Percentiles rank a stretch among this genome's conserved stretches.
phyloP scores from a whole-genome alignment of 2,888 invertebrate species.

The Drosophila macrospina region DNA sequence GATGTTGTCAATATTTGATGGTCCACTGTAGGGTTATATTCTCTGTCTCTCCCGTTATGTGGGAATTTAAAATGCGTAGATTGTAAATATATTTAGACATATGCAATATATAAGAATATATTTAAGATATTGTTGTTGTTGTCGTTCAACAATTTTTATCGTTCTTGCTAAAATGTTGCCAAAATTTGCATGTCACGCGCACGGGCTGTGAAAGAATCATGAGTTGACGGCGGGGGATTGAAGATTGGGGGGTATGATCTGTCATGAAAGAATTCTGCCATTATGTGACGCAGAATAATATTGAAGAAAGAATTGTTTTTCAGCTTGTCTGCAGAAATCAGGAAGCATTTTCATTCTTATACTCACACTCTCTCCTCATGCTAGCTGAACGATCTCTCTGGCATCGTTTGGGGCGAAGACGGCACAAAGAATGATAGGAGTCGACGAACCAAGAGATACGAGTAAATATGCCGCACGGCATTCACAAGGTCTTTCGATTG shows the following conservation, averaged over 20 bases:
- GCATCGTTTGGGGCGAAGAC: background rate
- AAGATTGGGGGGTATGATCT: background rate
- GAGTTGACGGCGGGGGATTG: background rate
- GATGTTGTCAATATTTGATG: conserved; percentile 39
- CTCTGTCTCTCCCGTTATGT: background rate
- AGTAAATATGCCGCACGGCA: conserved; percentile 59
- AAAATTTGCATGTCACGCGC: conserved; percentile 75
- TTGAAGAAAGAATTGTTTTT: conserved; percentile 31
- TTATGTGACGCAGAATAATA: conserved; percentile 53
- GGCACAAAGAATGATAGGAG: background rate
- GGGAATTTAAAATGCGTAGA: conserved; percentile 61
- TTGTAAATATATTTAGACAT: conserved; percentile 20
- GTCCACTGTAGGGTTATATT: conserved; percentile 5
- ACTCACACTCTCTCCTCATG: background rate
- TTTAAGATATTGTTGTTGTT: conserved; percentile 27
- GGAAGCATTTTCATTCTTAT: conserved; percentile 40
- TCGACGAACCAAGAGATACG: conserved; percentile 18
- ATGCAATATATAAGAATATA: conserved; percentile 8
- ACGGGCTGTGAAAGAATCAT: conserved; percentile 32
- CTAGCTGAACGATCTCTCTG: conserved; percentile 23
- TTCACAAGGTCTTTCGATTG: conserved; percentile 72
- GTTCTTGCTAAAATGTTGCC: conserved; percentile 60
- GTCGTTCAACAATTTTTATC: conserved; percentile 32
- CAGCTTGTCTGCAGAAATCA: conserved; percentile 26
- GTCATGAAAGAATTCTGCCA: conserved; percentile 20